Evolutionary conservation across 2,888 invertebrate species (phyloP), one percentile per base, ranked within the genome.

Genomic region (Zootermopsis nevadensis): DNA sequence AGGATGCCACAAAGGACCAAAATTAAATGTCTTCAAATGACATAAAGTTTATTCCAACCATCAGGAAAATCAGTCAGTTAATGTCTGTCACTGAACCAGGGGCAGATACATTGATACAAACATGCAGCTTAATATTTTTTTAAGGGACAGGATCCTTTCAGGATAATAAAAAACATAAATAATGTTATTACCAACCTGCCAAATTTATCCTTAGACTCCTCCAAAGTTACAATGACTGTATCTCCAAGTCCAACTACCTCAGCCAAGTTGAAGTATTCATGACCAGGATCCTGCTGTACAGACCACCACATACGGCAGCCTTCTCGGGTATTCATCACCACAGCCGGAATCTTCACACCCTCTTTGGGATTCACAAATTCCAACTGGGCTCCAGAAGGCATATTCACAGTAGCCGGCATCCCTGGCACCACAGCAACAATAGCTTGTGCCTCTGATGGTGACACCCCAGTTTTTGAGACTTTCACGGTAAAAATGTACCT

Each of bases 271-370:
- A 85, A 74, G 55, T 72, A 80, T 67, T 81, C 77, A 74, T 38
- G 83, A 12, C 85, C 85, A 30, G 67, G 42, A 22, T 79, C 81
- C n/a, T 83, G 79, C 27, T 69, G 38, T 22, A 84, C 77, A 12
- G 27, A 60, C 84, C 85, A 85, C 85, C 84, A 83, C 55, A 82
- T 77, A 12, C 82, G 77, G 83, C 85, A 85, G 24, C 85, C 84
- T 42, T 55, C 82, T 15, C 82, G 74, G 22, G 80, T 42, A 38
- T 81, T 82, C 53, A 74, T 74, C 8, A 83, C 83, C 7, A 69
- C 53, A 19, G 83, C 84, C 19, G 53, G 79, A 8, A 85, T 55
- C 2, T 77, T 60, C 30, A 84, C 80, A 12, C 83, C 83, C 30
- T 76, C 60, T 22, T 33, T 79, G 19, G 85, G 84, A 79, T 84